A percentile compares a stretch with the other conserved stretches of the same genome.
These are phyloP conservation scores for Ochlodes sylvanus DNA, from an alignment of 2,888 invertebrate species.

Conservation along the genomic window DNA sequence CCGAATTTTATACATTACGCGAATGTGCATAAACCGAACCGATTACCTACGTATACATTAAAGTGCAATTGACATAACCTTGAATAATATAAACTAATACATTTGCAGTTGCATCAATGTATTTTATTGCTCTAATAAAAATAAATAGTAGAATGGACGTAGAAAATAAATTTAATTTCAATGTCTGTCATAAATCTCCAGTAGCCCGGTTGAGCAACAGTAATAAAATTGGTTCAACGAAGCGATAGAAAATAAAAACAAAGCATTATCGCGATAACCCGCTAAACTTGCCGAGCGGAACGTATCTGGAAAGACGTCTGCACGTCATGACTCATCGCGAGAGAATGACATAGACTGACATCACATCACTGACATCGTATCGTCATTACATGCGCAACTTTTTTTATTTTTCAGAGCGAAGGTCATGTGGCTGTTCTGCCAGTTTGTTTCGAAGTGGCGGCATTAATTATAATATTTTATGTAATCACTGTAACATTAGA, in stretches of 20 bases:
- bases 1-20: too few species aligned
- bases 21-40: too few species aligned
- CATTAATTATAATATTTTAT: slow-evolving; percentile 44
- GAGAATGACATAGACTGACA: slow-evolving; percentile 58
- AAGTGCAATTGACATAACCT: too few species aligned
- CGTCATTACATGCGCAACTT: slow-evolving; percentile 44
- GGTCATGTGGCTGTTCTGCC: slow-evolving; percentile 60
- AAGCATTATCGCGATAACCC: slow-evolving; percentile 67
- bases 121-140: too few species aligned
- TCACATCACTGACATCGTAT: slow-evolving; percentile 25
- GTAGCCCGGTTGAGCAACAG: slow-evolving; percentile 19
- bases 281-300: slow-evolving; percentile 49
- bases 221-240: slow-evolving; percentile 52
- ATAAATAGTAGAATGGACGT: background rate
- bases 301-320: slow-evolving; percentile 54
- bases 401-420: slow-evolving; percentile 50
- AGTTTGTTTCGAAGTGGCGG: slow-evolving; percentile 47
- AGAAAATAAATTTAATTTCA: slow-evolving; percentile 14
- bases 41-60: too few species aligned
- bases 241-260: slow-evolving; percentile 64
- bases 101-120: too few species aligned
- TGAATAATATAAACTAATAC: too few species aligned
- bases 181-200: slow-evolving; percentile 10
- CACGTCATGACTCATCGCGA: slow-evolving; percentile 61
- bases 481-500: slow-evolving; percentile 58